Percentiles rank a stretch among this genome's conserved stretches.
phyloP scores from a whole-genome alignment of 2,888 invertebrate genomes.

The Cerceris ruficornis region DNA sequence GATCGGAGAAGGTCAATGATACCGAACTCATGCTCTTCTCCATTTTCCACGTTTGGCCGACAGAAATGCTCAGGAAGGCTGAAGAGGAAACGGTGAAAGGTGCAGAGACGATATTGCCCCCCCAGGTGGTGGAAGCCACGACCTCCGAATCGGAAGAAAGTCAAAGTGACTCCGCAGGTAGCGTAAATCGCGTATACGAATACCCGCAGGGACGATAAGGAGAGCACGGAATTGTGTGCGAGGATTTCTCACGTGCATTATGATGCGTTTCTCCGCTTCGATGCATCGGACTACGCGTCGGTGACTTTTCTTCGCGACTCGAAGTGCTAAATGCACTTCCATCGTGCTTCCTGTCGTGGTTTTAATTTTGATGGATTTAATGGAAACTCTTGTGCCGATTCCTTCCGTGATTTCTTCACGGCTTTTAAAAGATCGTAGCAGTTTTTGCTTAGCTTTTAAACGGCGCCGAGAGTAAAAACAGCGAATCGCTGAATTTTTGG shows the following conservation, averaged over 20 bases:
- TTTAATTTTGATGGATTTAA: too few species aligned
- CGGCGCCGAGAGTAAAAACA: too few species aligned
- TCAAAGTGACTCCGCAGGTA: constrained; percentile 53
- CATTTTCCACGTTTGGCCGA: not conserved
- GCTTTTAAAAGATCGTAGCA: too few species aligned
- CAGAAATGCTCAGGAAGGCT: not conserved
- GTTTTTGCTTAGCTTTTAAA: too few species aligned
- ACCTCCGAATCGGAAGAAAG: constrained; percentile 54
- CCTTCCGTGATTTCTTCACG: too few species aligned
- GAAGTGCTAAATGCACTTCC: not conserved
- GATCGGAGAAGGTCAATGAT: constrained; percentile 16
- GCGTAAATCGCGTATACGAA: constrained; percentile 14
- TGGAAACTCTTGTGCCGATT: too few species aligned
- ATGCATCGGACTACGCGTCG: not conserved
- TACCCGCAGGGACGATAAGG: constrained; percentile 19
- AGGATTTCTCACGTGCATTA: not conserved
- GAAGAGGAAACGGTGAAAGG: constrained; percentile 56
- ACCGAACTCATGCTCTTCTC: not conserved
- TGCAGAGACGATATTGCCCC: constrained; percentile 27
- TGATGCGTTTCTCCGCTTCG: not conserved
- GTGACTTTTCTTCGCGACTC: not conserved
- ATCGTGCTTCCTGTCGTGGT: not conserved
- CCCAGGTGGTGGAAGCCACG: constrained; percentile 17
- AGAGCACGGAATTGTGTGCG: constrained; percentile 3
- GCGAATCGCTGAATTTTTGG: too few species aligned